A percentile compares a stretch with the other conserved stretches of the same genome.
phyloP scores from a whole-genome alignment of 2,888 invertebrate genomes.

The Neelides folsomi region DNA sequence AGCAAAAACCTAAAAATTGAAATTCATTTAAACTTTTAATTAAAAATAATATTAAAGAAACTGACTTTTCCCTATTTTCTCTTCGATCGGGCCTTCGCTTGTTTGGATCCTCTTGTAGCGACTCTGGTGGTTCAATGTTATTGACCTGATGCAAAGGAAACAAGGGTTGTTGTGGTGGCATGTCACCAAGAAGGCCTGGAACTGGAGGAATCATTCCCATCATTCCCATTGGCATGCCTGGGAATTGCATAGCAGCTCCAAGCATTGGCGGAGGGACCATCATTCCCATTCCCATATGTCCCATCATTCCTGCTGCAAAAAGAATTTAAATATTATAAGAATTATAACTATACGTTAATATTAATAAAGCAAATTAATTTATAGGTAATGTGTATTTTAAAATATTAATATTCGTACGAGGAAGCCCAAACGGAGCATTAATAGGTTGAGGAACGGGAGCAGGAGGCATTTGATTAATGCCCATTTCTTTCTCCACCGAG shows the following conservation, averaged over 20 bases:
- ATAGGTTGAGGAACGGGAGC: conserved; percentile 2
- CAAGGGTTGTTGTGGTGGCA: conserved; percentile 11
- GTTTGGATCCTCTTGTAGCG: not conserved
- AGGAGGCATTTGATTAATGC: too few species aligned
- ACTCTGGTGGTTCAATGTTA: not conserved
- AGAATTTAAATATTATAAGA: too few species aligned
- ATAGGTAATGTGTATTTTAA: not conserved
- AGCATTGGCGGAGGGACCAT: conserved; percentile 32
- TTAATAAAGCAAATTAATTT: too few species aligned
- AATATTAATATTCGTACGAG: conserved; percentile 16
- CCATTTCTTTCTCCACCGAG: too few species aligned
- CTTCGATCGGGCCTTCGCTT: not conserved
- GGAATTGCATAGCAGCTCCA: conserved; percentile 14
- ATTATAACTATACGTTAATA: too few species aligned
- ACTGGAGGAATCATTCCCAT: conserved; percentile 20
- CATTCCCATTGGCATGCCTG: conserved; percentile 15
- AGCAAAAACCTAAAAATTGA: conserved; percentile 13
- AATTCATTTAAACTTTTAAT: conserved; percentile 13
- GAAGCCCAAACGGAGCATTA: conserved; percentile 23
- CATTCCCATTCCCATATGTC: conserved; percentile 14
- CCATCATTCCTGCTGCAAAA: conserved; percentile 20
- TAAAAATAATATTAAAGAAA: conserved; percentile 4
- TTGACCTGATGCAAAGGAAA: not conserved
- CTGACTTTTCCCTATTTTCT: conserved; percentile 18
- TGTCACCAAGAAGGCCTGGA: conserved; percentile 29